phyloP scores from a whole-genome alignment of 1,140 invertebrate species.

The Matsumurasca onukii region DNA sequence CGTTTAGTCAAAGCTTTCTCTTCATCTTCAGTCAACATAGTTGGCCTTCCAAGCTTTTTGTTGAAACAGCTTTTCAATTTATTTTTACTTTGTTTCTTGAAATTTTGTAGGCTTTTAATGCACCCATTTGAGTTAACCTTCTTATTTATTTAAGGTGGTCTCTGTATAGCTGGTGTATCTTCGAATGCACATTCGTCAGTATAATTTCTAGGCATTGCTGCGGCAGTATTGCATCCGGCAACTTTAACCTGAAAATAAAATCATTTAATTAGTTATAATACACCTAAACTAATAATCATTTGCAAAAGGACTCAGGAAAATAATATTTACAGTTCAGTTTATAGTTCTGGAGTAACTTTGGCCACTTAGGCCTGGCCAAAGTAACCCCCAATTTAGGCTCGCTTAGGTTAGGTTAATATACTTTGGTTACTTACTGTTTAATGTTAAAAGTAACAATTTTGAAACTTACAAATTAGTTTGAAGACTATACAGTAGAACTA shows the following conservation, averaged over 20 bases:
- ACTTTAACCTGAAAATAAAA: not conserved
- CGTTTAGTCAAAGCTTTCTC: not conserved
- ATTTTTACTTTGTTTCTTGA: not conserved
- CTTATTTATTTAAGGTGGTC: not conserved
- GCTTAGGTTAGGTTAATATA: not conserved
- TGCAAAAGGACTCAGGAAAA: not conserved
- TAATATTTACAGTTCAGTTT: not conserved
- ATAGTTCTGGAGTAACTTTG: not conserved
- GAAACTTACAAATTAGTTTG: not conserved
- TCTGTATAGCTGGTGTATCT: not conserved
- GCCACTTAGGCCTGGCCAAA: not conserved
- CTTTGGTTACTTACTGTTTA: not conserved
- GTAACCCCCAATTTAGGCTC: not conserved
- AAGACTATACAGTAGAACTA: not conserved
- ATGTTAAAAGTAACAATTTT: not conserved
- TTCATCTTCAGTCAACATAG: not conserved
- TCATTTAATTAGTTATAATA: not conserved
- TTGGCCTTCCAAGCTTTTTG: not conserved
- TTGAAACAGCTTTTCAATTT: not conserved
- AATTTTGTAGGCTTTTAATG: not conserved
- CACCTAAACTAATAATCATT: not conserved
- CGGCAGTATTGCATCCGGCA: not conserved
- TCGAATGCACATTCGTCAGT: not conserved
- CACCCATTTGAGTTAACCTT: not conserved
- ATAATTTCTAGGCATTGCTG: not conserved